phyloP scores from a whole-genome alignment of 2,113 vertebrate species.

The Halcyon malimbica region DNA sequence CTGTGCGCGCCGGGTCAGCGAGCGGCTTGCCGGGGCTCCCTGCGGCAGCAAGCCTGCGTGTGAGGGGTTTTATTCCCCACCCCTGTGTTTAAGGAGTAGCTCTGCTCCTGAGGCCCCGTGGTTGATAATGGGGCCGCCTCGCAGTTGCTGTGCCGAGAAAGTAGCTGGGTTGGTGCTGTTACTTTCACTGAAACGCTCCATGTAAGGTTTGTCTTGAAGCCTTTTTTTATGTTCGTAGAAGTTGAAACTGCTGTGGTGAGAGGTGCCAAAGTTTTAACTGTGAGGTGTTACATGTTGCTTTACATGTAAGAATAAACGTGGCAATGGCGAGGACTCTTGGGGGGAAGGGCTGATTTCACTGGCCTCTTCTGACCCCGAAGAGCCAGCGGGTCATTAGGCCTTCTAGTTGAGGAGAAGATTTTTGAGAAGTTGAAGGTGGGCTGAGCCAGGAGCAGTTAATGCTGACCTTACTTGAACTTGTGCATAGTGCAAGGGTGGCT shows the following conservation, averaged over 20 bases:
- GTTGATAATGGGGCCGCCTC: accelerated
- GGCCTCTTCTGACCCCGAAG: not conserved
- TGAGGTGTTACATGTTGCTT: accelerated
- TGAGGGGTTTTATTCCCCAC: accelerated
- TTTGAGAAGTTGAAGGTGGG: not conserved
- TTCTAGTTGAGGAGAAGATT: not conserved
- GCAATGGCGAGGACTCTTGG: not conserved
- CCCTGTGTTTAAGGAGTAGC: too few species aligned
- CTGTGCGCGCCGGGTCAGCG: not conserved
- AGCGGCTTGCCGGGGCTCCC: accelerated
- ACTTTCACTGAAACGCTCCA: accelerated
- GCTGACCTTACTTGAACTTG: not conserved
- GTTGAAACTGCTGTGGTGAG: not conserved
- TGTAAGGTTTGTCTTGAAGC: too few species aligned
- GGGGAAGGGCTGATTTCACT: not conserved
- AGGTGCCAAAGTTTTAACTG: accelerated
- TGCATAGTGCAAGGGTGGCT: accelerated
- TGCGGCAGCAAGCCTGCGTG: accelerated
- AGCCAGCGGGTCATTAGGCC: too few species aligned
- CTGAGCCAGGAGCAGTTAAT: not conserved
- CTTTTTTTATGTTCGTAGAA: too few species aligned
- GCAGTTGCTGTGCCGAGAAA: not conserved
- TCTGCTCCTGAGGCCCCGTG: not conserved
- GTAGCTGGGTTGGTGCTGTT: not conserved
- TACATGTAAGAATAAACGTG: accelerated